Evolutionary conservation across 1,140 invertebrate genomes (phyloP).

Genomic region (Lycorma delicatula): DNA sequence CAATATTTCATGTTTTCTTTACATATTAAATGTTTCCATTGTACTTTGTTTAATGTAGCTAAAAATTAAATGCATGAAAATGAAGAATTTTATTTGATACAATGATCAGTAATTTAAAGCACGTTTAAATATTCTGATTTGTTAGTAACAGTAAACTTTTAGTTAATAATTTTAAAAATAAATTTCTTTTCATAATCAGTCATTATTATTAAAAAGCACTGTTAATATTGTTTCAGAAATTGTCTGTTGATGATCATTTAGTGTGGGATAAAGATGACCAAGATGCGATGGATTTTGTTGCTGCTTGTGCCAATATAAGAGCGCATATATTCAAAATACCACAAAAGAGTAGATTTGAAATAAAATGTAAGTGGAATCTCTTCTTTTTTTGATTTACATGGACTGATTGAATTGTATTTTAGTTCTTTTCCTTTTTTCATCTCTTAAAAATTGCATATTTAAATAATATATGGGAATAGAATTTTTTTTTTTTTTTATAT

Average conservation of each 20-base stretch:
- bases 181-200: not conserved
- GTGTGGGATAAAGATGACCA: constrained; percentile 98
- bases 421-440: too few relatives aligned
- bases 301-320: constrained; percentile 88
- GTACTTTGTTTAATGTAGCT: too few relatives aligned
- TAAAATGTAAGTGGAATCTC: constrained; percentile 93
- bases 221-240: constrained; percentile 27
- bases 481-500: too few relatives aligned
- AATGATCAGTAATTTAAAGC: too few relatives aligned
- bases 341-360: constrained; percentile 82
- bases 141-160: not conserved
- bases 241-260: constrained; percentile 58
- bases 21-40: too few relatives aligned
- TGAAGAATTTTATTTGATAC: too few relatives aligned
- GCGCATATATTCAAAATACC: constrained; percentile 85
- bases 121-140: too few relatives aligned
- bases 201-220: not conserved
- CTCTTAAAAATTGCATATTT: too few relatives aligned
- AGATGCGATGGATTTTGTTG: constrained; percentile 91
- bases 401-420: too few relatives aligned
- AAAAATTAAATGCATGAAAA: too few relatives aligned
- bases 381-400: constrained; percentile 1
- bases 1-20: too few relatives aligned
- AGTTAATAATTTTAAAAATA: not conserved
- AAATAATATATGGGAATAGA: too few relatives aligned